A percentile compares a stretch with the other conserved stretches of the same genome.
Conservation (phyloP, 2,797 vertebrate species). For the Delichon dasypus region DNA sequence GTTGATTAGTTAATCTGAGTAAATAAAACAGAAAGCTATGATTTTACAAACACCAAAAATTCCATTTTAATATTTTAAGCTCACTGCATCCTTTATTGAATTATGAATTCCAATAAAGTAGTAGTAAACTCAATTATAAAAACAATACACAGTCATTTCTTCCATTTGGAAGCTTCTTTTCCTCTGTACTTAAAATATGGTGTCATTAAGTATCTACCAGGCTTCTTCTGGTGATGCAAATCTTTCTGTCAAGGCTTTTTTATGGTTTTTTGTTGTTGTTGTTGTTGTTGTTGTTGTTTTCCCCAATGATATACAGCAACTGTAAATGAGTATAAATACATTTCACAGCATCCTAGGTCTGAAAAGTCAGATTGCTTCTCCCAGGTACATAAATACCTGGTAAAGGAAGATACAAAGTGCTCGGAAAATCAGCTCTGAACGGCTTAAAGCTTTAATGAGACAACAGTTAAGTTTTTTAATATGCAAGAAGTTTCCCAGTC, state of each 20-base stretch:
- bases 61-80: neutral
- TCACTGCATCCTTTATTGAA: neutral
- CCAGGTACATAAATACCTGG: neutral
- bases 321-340: neutral
- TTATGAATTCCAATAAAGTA: neutral
- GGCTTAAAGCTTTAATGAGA: neutral
- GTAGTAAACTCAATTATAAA: neutral
- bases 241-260: neutral
- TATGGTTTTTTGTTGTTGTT: neutral
- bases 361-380: neutral
- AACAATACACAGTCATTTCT: neutral
- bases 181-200: neutral
- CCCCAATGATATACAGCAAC: neutral
- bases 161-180: neutral
- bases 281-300: neutral
- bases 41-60: neutral
- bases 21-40: neutral
- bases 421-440: neutral
- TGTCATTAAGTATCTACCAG: neutral
- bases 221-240: neutral
- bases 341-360: neutral
- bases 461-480: neutral
- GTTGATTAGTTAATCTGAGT: neutral
- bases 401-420: neutral
- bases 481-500: neutral